Conservation (phyloP, 1,140 invertebrate species). For the Dolichoris vasculosae region DNA sequence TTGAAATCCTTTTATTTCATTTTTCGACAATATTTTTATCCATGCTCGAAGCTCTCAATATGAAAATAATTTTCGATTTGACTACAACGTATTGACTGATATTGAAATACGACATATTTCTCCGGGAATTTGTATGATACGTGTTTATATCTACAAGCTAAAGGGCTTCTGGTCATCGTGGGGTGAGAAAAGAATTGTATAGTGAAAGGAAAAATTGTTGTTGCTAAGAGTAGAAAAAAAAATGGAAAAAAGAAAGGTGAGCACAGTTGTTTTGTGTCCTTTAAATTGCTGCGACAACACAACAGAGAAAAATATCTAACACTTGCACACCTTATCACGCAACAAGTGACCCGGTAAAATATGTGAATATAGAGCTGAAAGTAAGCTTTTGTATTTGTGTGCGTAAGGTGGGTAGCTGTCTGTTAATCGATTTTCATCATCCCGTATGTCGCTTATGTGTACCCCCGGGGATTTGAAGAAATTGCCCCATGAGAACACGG, state of each 20-base stretch:
- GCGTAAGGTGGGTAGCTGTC: neutral
- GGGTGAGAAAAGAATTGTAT: neutral
- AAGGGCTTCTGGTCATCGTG: neutral
- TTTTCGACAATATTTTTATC: neutral
- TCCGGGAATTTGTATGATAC: neutral
- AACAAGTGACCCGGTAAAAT: constrained; percentile 50
- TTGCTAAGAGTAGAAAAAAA: neutral
- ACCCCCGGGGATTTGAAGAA: neutral
- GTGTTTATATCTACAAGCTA: neutral
- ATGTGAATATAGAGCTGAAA: neutral
- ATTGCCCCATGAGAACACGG: neutral
- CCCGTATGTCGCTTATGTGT: neutral
- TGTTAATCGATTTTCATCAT: constrained; percentile 35
- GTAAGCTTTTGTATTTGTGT: neutral
- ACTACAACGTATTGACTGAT: neutral
- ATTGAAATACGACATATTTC: neutral
- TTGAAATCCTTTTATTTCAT: neutral
- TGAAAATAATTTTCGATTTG: neutral
- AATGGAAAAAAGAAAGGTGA: neutral
- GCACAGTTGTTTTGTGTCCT: neutral
- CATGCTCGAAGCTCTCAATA: neutral
- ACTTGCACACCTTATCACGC: constrained; percentile 12
- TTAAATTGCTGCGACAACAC: neutral
- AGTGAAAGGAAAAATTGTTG: neutral
- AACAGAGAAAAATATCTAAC: neutral